Evolutionary conservation across 2,113 vertebrate genomes (phyloP).

Genomic region (Quiscalus mexicanus): DNA sequence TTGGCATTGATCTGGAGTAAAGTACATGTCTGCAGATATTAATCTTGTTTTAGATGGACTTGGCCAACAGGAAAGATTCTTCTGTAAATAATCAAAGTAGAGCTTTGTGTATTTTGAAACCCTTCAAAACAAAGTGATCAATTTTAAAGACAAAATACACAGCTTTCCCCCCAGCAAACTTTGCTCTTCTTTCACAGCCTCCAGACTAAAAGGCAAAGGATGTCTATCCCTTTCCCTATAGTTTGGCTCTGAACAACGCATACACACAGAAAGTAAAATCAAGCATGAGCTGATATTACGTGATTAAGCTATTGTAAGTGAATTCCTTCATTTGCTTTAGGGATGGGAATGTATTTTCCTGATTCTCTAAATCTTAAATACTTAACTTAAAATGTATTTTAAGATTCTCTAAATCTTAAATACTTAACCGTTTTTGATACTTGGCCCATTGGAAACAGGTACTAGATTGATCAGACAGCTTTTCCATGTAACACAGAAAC

Average conservation of each 20-base stretch:
- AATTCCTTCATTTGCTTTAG: not conserved
- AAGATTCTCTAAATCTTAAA: constrained; percentile 29
- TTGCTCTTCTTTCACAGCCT: not conserved
- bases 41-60: not conserved
- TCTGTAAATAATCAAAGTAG: not conserved
- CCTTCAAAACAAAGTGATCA: not conserved
- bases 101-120: not conserved
- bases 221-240: not conserved
- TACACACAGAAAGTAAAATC: not conserved
- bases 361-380: constrained; percentile 27
- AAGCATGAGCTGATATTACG: not conserved
- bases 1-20: not conserved
- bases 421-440: not conserved
- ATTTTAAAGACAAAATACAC: not conserved
- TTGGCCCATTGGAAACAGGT: not conserved
- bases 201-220: not conserved
- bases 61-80: not conserved
- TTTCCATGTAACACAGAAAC: constrained; percentile 15
- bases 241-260: not conserved
- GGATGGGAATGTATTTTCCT: constrained; percentile 10
- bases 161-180: not conserved
- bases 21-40: not conserved
- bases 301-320: constrained; percentile 23
- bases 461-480: not conserved
- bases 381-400: constrained; percentile 13